Evolutionary conservation across 2,113 vertebrate genomes (phyloP).

Genomic region (Brachyhypopomus gauderio): DNA sequence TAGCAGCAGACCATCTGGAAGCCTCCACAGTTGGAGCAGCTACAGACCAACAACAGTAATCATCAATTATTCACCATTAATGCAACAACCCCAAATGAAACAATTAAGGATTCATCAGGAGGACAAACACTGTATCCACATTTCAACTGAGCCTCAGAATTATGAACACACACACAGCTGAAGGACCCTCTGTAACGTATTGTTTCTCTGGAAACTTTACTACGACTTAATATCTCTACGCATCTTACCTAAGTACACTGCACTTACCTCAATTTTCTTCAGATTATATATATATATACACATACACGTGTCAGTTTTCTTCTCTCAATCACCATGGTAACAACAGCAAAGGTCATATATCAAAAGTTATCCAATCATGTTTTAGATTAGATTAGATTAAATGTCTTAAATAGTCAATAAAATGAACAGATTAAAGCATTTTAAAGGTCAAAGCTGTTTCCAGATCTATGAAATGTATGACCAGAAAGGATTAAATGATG

Average conservation of each 20-base stretch:
- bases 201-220: no score
- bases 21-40: slow-evolving; percentile 12
- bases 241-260: no score
- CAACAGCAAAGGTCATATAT: slow-evolving; percentile 29
- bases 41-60: slow-evolving; percentile 49
- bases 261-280: no score
- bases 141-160: background rate
- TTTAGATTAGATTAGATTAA: slow-evolving; percentile 28
- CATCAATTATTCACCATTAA: slow-evolving; percentile 49
- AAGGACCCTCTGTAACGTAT: no score
- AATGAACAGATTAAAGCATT: background rate
- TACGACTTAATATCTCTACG: no score
- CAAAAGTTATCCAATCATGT: slow-evolving; percentile 34
- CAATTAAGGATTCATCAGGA: slow-evolving; percentile 28
- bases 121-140: background rate
- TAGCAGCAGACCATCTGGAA: slow-evolving; percentile 28
- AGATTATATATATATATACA: no score
- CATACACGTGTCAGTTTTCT: background rate
- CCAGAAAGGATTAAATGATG: slow-evolving; percentile 21
- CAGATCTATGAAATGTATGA: slow-evolving; percentile 6
- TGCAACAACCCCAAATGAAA: slow-evolving; percentile 28
- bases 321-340: slow-evolving; percentile 28
- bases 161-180: slow-evolving; percentile 7
- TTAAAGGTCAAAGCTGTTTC: slow-evolving; percentile 15
- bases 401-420: slow-evolving; percentile 22